Evolutionary conservation across 2,113 vertebrate genomes (phyloP).

Genomic region (Sarotherodon lohbergeri): DNA sequence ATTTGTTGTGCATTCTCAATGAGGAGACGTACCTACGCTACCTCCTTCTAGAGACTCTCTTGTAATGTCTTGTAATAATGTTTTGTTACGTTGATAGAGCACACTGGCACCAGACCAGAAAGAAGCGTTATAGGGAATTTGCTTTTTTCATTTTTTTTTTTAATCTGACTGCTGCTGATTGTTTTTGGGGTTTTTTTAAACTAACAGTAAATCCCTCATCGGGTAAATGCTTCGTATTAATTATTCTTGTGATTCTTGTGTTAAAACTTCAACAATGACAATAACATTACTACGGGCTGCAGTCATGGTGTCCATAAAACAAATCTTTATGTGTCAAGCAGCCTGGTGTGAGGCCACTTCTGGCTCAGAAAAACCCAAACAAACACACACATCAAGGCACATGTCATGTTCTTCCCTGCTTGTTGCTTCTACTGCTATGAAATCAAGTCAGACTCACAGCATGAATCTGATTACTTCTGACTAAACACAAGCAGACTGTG

Average conservation of each 20-base stretch:
- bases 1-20: not conserved
- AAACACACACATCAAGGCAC: not conserved
- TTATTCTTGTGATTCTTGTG: not conserved
- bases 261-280: not conserved
- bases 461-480: not conserved
- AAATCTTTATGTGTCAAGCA: not conserved
- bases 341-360: not conserved
- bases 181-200: not conserved
- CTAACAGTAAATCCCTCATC: not conserved
- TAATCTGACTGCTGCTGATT: not conserved
- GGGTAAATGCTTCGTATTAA: not conserved
- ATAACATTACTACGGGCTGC: not conserved
- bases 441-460: not conserved
- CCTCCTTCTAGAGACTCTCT: not conserved
- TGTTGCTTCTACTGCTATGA: not conserved
- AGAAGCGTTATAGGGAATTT: not conserved
- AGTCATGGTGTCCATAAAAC: not conserved
- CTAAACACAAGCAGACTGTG: not conserved
- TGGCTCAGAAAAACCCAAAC: not conserved
- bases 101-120: not conserved
- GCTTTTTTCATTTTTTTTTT: not conserved
- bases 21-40: not conserved
- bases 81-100: not conserved
- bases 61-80: not conserved
- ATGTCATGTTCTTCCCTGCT: not conserved